Evolutionary conservation across 1,140 invertebrate genomes (phyloP).

Genomic region (Colletes latitarsis): DNA sequence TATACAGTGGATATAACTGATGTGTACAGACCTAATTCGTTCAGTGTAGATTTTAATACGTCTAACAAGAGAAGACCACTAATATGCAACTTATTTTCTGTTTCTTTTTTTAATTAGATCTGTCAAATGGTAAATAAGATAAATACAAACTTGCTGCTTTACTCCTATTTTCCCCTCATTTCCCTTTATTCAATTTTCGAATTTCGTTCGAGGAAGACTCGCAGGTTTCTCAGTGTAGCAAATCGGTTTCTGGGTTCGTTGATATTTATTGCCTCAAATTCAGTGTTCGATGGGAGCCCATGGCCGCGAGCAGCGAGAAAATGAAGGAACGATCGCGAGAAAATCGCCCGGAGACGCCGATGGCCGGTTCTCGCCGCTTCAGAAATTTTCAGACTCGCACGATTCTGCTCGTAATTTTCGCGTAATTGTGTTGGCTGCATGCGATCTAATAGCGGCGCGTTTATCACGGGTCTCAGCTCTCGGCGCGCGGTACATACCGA

Average conservation of each 20-base stretch:
- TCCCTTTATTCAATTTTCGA: not conserved
- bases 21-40: not conserved
- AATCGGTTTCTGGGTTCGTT: not conserved
- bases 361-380: constrained; percentile 4
- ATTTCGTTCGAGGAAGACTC: not conserved
- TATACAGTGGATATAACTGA: not conserved
- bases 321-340: not conserved
- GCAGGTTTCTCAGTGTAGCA: not conserved
- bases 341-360: not conserved
- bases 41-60: too few species aligned
- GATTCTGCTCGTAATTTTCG: constrained; percentile 1
- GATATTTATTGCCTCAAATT: not conserved
- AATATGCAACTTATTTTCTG: too few species aligned
- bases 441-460: constrained; percentile 20
- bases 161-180: too few species aligned
- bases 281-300: not conserved
- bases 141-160: too few species aligned
- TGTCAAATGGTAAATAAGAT: too few species aligned
- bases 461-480: constrained; percentile 28
- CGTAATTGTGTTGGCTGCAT: constrained; percentile 1
- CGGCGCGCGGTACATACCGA: constrained; percentile 9
- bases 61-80: too few species aligned
- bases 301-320: not conserved
- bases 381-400: not conserved
- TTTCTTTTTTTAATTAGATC: too few species aligned